Base-by-base conservation (phyloP, 2,797 vertebrate species). In the Lagorchestes hirsutus region DNA sequence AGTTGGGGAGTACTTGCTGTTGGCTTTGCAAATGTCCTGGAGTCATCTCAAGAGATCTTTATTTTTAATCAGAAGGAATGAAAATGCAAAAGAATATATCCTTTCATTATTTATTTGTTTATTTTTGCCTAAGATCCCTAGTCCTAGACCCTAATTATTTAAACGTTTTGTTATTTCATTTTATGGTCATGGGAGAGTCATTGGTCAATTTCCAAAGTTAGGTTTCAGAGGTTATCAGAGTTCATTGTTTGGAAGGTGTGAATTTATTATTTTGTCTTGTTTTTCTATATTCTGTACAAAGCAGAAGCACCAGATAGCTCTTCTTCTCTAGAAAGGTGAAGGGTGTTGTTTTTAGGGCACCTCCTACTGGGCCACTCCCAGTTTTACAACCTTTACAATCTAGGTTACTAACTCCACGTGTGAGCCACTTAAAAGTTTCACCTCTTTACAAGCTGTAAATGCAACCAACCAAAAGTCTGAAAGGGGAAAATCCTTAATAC, bases 1-100 rank as follows among this genome's bases (percentile, higher is more conserved):
- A 94, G 59, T 50, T 54, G 74, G 57, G 50, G 0, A 16, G 91
- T 28, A 12, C 50, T 52, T 82, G 52, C 29, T 74, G 62, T 87
- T 87, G 74, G 10, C 74, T 87, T 87, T 55, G 4, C 57, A 90
- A 93, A 92, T 28, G 57, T 13, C 46, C 55, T 55, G 0, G 16
- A 40, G 58, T 91, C 90, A 56, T 82, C 93, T 58, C 34, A 58
- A 91, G 92, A 55, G 54, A 96, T 74, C 9, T 8, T 82, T 8
- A 74, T 58, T 91, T 96, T 96, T 92, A 90, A 94, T 94, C 74
- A 94, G 96, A 94, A 40, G 92, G 92, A 97, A 93, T 6, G 59
- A 56, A 18, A 95, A 91, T 92, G n/a, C 91, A 93, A 95, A 92
- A 82, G 52, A 93, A 97, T 55, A 74, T 87, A 96, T 92, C 46